Conservation (phyloP, 1,140 invertebrate species). For the Ceratina calcarata region DNA sequence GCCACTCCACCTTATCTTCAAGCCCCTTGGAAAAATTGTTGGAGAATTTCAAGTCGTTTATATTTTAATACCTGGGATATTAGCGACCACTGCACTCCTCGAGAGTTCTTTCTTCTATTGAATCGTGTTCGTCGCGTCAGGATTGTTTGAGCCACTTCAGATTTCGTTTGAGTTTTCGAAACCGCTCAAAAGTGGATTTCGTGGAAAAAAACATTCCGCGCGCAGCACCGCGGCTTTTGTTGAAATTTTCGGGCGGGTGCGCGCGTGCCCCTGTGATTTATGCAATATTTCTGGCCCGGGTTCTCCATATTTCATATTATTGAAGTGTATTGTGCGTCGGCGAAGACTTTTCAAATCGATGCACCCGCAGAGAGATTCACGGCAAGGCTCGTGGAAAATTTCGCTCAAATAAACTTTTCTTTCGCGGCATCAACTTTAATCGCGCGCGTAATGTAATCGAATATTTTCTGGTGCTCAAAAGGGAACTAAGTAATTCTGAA, state of each 20-base stretch:
- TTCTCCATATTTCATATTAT: constrained; percentile 22
- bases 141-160: background rate
- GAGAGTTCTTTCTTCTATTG: too few relatives aligned
- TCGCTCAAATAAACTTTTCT: background rate
- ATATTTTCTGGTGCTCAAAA: too few relatives aligned
- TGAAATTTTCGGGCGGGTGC: background rate
- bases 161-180: background rate
- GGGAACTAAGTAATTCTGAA: too few relatives aligned
- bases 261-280: background rate
- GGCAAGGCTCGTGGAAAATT: background rate
- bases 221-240: background rate
- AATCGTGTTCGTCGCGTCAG: background rate
- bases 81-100: background rate
- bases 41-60: background rate
- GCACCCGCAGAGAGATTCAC: background rate
- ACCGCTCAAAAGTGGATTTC: background rate
- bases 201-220: background rate
- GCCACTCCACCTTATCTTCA: too few relatives aligned
- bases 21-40: too few relatives aligned
- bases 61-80: background rate
- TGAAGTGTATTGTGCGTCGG: background rate
- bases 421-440: too few relatives aligned
- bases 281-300: background rate
- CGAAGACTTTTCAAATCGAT: background rate
- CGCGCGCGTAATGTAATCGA: too few relatives aligned